Conservation (phyloP, 2,113 vertebrate genomes). For the Psephotus haematonotus region DNA sequence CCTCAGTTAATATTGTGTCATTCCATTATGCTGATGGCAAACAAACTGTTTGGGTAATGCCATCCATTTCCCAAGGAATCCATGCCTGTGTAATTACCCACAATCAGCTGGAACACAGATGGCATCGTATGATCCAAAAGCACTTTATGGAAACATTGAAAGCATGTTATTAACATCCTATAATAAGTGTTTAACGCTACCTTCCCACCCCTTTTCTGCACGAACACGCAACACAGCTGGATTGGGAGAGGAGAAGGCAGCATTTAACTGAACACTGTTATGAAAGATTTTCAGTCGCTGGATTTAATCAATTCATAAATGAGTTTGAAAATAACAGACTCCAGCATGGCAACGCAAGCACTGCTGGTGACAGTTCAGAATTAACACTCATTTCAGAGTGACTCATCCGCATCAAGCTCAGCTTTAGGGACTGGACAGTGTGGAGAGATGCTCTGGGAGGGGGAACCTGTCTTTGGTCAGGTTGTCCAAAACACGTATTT, state of each 20-base stretch:
- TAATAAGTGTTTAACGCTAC: conserved; percentile 40
- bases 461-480: background rate
- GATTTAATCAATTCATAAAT: conserved; percentile 39
- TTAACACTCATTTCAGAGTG: background rate
- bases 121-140: conserved; percentile 20
- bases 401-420: background rate
- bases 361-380: background rate
- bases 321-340: conserved; percentile 22
- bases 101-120: conserved; percentile 60
- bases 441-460: background rate
- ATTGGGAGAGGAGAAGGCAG: background rate
- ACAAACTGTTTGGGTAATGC: background rate
- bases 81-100: conserved; percentile 46
- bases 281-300: background rate
- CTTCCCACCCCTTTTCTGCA: background rate
- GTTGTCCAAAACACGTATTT: background rate
- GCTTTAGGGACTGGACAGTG: background rate
- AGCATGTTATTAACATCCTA: conserved; percentile 50
- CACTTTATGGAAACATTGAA: background rate
- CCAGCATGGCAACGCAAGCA: background rate
- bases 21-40: background rate
- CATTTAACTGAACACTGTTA: background rate
- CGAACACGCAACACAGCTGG: conserved; percentile 65
- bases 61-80: conserved; percentile 8
- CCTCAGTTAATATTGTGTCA: background rate